A percentile compares a stretch with the other conserved stretches of the same genome.
Conservation (phyloP, 2,797 vertebrate genomes). For the Sciurus vulgaris region DNA sequence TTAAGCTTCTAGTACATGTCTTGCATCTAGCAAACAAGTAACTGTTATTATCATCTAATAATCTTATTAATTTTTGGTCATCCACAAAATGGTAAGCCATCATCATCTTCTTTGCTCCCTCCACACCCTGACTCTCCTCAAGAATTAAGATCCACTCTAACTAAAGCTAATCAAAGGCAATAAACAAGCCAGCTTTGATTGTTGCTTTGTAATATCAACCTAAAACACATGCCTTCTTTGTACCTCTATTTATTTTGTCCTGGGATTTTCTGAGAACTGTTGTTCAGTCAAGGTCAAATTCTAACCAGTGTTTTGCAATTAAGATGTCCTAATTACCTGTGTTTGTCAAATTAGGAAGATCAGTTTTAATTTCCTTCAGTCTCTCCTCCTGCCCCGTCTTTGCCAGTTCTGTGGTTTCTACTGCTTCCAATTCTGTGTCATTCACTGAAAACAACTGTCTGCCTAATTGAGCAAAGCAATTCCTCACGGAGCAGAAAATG, state of each 20-base stretch:
- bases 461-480: background rate
- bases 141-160: background rate
- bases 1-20: background rate
- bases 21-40: background rate
- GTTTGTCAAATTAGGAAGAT: background rate
- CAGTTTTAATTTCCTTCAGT: constrained; percentile 51
- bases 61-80: background rate
- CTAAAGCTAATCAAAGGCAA: background rate
- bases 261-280: constrained; percentile 66
- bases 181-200: background rate
- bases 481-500: constrained; percentile 17
- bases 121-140: too few species aligned
- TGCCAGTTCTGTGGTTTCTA: constrained; percentile 43
- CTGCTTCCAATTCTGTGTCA: background rate
- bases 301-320: constrained; percentile 26
- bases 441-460: constrained; percentile 23
- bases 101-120: background rate
- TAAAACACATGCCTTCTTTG: background rate
- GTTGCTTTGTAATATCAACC: background rate
- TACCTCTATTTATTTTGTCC: constrained; percentile 54
- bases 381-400: background rate
- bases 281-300: constrained; percentile 46
- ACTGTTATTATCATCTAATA: background rate
- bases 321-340: background rate
- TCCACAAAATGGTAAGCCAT: background rate